These are phyloP conservation scores for Mesoligia furuncula DNA, from an alignment of 2,888 invertebrate species.

Conservation along the genomic window DNA sequence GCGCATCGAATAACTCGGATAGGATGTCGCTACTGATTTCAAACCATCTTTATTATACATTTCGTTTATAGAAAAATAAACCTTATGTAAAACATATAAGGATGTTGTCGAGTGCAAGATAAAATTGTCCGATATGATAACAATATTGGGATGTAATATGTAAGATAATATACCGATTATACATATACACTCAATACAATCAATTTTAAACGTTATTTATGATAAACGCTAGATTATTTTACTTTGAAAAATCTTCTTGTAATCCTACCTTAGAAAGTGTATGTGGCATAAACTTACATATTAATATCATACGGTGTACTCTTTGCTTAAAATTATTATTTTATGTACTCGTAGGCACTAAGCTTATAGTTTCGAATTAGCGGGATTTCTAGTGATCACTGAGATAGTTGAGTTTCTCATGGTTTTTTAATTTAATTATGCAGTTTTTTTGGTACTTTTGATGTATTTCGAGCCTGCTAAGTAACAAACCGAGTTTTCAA, in stretches of 20 bases:
- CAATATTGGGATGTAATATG: conserved; percentile 74
- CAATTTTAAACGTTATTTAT: conserved; percentile 70
- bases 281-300: conserved; percentile 52
- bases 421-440: neutral
- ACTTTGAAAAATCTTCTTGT: conserved; percentile 65
- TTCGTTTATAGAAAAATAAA: conserved; percentile 1
- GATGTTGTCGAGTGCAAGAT: neutral
- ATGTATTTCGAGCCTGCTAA: neutral
- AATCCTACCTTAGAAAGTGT: conserved; percentile 65
- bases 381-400: conserved; percentile 9
- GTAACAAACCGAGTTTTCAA: neutral
- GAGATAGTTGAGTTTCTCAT: conserved; percentile 23
- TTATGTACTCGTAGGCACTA: conserved; percentile 1
- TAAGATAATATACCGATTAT: conserved; percentile 76
- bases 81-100: neutral
- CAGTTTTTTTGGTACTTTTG: neutral
- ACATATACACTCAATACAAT: conserved; percentile 73
- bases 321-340: conserved; percentile 39
- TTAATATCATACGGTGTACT: conserved; percentile 36
- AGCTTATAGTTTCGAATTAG: conserved; percentile 50
- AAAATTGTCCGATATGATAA: conserved; percentile 58
- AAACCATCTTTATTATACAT: conserved; percentile 41
- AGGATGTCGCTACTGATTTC: conserved; percentile 74
- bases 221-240: conserved; percentile 66
- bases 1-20: conserved; percentile 72